These are phyloP conservation scores for Harpalus rubripes DNA, from an alignment of 2,888 invertebrate species.

Conservation along the genomic window DNA sequence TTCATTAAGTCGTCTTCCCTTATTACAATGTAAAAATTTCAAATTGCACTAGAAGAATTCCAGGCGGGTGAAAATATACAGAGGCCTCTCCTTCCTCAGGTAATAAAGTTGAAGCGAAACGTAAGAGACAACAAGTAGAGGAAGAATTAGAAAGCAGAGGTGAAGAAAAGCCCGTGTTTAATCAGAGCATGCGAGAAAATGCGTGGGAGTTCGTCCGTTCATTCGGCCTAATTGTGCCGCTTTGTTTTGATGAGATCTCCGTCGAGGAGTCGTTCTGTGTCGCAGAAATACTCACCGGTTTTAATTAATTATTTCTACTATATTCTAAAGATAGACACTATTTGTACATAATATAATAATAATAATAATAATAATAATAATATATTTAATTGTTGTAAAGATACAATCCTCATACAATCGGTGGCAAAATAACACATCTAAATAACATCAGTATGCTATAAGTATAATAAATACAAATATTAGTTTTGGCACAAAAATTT, in stretches of 20 bases:
- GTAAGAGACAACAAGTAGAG: not conserved
- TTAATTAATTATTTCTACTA: conserved; percentile 28
- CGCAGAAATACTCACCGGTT: conserved; percentile 22
- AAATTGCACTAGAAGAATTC: not conserved
- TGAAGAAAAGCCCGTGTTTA: conserved; percentile 30
- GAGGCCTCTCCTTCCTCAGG: not conserved
- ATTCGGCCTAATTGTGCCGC: conserved; percentile 22
- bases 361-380: no score
- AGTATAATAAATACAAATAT: no score
- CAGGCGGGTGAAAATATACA: not conserved
- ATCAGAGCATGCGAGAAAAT: conserved; percentile 7
- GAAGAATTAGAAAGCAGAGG: conserved; percentile 29
- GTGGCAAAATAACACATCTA: no score
- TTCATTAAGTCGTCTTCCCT: no score
- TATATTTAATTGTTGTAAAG: no score
- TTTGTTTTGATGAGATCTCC: conserved; percentile 17
- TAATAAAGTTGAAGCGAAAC: conserved; percentile 19
- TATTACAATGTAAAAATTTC: no score
- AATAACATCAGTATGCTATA: no score
- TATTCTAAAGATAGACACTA: no score
- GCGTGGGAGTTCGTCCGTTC: conserved; percentile 24
- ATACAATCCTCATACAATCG: no score
- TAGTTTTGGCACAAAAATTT: no score
- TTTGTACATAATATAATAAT: no score
- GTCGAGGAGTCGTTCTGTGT: conserved; percentile 1